These are phyloP conservation scores for Typhlomys cinereus DNA, from an alignment of 2,113 vertebrate genomes.

Conservation along the genomic window DNA sequence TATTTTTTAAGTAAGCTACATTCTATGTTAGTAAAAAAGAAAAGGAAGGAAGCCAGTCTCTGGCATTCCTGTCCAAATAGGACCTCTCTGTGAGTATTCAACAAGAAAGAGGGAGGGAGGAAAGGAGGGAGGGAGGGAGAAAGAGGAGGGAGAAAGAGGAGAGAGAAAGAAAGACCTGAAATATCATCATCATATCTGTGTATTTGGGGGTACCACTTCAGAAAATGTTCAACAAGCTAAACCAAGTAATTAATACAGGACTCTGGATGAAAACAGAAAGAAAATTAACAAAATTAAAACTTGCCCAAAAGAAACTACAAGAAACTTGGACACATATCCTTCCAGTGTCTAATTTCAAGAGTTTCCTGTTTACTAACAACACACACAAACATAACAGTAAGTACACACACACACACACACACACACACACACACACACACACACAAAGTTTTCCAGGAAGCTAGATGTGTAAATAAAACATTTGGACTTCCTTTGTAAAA, in stretches of 20 bases:
- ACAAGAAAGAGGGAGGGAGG: no score
- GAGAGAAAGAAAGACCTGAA: conserved; percentile 15
- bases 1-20: conserved; percentile 34
- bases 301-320: background rate
- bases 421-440: background rate
- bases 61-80: conserved; percentile 57
- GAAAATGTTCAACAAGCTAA: conserved; percentile 8
- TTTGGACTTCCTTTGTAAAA: conserved; percentile 53
- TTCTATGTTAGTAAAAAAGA: background rate
- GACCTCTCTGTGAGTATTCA: conserved; percentile 55
- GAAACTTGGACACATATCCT: background rate
- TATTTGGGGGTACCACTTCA: conserved; percentile 57
- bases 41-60: conserved; percentile 32
- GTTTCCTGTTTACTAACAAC: conserved; percentile 68
- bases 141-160: no score
- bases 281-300: conserved; percentile 37
- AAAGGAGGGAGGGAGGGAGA: no score
- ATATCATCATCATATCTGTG: conserved; percentile 50
- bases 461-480: conserved; percentile 66
- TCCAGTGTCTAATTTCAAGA: background rate
- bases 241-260: conserved; percentile 43
- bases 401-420: background rate
- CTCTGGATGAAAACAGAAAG: background rate
- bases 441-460: conserved; percentile 67
- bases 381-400: background rate